phyloP scores from a whole-genome alignment of 2,113 vertebrate species.

The rabbit (Oryctolagus cuniculus) region mOryCun1.1 NC_091438.1:91939001-91939500 shows the following conservation, averaged over 20 bases:
- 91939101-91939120: neutral
- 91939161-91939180: neutral
- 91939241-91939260: neutral
- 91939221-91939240: neutral
- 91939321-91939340: too few species aligned
- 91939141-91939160: neutral
- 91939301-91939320: neutral
- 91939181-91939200: neutral
- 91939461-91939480: neutral
- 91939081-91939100: neutral
- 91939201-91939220: neutral
- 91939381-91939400: neutral
- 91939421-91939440: neutral
- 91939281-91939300: neutral
- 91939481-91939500: neutral
- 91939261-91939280: neutral
- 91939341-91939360: neutral
- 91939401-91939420: neutral
- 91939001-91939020: neutral
- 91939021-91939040: neutral
- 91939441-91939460: neutral
- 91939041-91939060: neutral
- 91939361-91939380: neutral
- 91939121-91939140: rapidly evolving
- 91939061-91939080: neutral